These are phyloP conservation scores for Peromyscus aztecus DNA, from an alignment of 2,797 vertebrate species.

Conservation along the genomic window DNA sequence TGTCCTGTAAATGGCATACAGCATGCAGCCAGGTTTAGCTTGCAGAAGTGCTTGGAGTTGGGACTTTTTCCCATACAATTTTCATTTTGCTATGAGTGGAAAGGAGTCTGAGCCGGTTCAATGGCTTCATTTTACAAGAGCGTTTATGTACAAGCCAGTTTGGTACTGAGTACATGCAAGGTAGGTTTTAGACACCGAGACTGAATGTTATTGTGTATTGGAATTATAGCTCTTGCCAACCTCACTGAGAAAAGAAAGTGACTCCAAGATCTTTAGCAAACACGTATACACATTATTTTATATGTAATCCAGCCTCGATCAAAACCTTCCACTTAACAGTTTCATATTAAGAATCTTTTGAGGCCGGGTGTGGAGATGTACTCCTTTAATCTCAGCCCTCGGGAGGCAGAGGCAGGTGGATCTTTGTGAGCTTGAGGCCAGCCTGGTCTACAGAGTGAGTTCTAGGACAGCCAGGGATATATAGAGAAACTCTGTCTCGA, in stretches of 20 bases:
- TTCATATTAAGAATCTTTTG: neutral
- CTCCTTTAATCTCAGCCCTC: neutral
- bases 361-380: neutral
- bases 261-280: neutral
- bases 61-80: neutral
- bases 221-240: neutral
- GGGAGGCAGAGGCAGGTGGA: neutral
- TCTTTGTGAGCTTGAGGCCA: neutral
- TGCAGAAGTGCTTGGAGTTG: too few species aligned
- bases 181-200: neutral
- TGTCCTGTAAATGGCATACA: neutral
- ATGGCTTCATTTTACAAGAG: neutral
- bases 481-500: neutral
- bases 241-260: neutral
- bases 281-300: neutral
- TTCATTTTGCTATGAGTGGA: neutral
- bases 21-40: neutral
- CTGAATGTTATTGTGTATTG: neutral
- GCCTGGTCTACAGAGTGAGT: neutral
- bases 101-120: neutral
- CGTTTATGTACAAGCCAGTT: neutral
- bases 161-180: neutral
- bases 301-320: neutral
- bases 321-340: neutral
- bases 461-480: neutral